Base-by-base conservation (phyloP, 2,888 invertebrate species). In the Diplazon laetatorius region DNA sequence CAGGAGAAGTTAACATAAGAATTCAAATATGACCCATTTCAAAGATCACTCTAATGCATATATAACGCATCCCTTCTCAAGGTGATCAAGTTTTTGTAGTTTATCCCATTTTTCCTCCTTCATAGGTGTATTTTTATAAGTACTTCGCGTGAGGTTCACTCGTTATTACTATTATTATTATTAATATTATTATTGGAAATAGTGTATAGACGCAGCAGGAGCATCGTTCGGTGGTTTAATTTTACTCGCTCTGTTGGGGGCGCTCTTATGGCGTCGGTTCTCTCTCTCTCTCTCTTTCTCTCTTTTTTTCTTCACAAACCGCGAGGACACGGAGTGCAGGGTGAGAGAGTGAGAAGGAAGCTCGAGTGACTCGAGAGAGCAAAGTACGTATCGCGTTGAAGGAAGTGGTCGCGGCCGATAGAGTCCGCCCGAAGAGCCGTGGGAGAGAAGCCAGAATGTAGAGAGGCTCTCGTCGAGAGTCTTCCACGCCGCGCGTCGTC, bases 231-330 rank as follows among this genome's bases (percentile, higher is more conserved):
- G 69, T 76, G 65, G 60, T 76, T 75, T 71, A 80, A 80, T 89
- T 89, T 85, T 84, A 85, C 83, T 81, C 82, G 85, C 88, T 80
- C 87, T 84, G 86, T 89, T 86, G 89, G 88, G 87, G 88, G 84
- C 78, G 81, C 81, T 82, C 55, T 55, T 55, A 8, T 35, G 30
- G 2, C 42, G 81, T 81, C 16, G 30, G 30, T 30, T 37, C 44
- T 52, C 48, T 39, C 48, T 52, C 42, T 18, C 73, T 39, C 46
- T 44, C 50, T 39, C 52, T 66, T 37, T 37, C 6, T 57, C 35
- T 73, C 48, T 60, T 57, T 65, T 48, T 57, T 42, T 80, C 22
- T 73, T 48, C 42, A 14, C 39, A 60, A 80, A 77, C 74, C 46
- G 48, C 60, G 42, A 65, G 48, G 22, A 48, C 42, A 63, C 50